Conservation (phyloP, 1,140 invertebrate species). For the Protaetia brevitarsis region DNA sequence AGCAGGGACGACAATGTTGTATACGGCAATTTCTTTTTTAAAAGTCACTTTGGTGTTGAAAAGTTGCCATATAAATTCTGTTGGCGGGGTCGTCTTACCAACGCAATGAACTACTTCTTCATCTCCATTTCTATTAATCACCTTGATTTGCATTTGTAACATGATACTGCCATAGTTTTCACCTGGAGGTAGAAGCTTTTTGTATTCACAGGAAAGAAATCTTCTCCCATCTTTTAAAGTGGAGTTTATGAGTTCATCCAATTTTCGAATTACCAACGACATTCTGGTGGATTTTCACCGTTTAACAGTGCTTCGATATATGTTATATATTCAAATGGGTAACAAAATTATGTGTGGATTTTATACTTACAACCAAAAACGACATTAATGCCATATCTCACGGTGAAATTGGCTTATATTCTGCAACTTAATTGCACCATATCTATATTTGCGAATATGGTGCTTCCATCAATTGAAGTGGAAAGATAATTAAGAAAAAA, state of each 20-base stretch:
- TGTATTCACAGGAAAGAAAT: neutral
- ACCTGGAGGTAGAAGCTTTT: constrained; percentile 52
- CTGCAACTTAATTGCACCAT: neutral
- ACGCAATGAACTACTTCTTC: constrained; percentile 45
- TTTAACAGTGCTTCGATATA: neutral
- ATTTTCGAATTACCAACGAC: neutral
- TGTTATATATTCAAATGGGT: neutral
- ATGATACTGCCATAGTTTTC: constrained; percentile 62
- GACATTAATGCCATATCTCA: too few relatives aligned
- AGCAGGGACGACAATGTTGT: constrained; percentile 34
- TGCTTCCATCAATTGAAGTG: too few relatives aligned
- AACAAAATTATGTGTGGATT: too few relatives aligned
- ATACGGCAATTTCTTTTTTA: constrained; percentile 42
- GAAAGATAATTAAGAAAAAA: too few relatives aligned
- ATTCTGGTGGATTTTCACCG: neutral
- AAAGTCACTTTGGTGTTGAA: constrained; percentile 51
- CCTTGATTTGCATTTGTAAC: constrained; percentile 46
- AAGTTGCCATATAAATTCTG: constrained; percentile 41
- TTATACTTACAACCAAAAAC: too few relatives aligned
- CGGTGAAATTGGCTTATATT: neutral
- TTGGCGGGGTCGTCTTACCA: constrained; percentile 49
- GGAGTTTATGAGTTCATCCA: too few relatives aligned
- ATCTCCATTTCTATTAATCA: constrained; percentile 31
- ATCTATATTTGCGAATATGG: neutral
- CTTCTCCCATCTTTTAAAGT: neutral